phyloP scores from a whole-genome alignment of 2,797 vertebrate genomes.

The Sphenopsis melanotis region DNA sequence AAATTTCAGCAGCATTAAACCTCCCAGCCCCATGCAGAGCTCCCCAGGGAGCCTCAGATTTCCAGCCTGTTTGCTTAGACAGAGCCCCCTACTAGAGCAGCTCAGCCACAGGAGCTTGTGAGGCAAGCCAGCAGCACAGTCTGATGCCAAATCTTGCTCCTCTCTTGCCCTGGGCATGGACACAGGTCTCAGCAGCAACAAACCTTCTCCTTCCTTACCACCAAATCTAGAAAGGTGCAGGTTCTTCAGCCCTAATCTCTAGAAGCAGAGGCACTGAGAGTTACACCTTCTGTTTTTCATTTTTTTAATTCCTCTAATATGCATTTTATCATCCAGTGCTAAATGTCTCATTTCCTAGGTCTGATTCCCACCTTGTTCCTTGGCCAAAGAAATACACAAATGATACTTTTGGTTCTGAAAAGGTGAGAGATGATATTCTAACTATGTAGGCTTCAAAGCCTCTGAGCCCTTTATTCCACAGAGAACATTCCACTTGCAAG shows the following conservation, averaged over 20 bases:
- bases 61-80: background rate
- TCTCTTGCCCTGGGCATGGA: background rate
- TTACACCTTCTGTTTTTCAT: background rate
- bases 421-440: background rate
- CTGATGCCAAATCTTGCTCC: background rate
- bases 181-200: fast-evolving
- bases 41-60: background rate
- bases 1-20: background rate
- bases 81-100: background rate
- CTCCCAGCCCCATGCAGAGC: background rate
- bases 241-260: background rate
- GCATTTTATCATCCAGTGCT: background rate
- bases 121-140: background rate
- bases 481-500: background rate
- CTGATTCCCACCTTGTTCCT: background rate
- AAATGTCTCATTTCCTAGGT: background rate
- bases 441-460: background rate
- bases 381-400: background rate
- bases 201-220: fast-evolving
- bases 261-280: background rate
- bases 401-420: background rate
- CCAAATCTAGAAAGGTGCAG: background rate
- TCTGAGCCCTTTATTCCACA: background rate
- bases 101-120: background rate
- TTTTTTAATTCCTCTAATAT: background rate